Base-by-base conservation (phyloP, 1,140 invertebrate genomes). In the Acromyrmex charruanus region DNA sequence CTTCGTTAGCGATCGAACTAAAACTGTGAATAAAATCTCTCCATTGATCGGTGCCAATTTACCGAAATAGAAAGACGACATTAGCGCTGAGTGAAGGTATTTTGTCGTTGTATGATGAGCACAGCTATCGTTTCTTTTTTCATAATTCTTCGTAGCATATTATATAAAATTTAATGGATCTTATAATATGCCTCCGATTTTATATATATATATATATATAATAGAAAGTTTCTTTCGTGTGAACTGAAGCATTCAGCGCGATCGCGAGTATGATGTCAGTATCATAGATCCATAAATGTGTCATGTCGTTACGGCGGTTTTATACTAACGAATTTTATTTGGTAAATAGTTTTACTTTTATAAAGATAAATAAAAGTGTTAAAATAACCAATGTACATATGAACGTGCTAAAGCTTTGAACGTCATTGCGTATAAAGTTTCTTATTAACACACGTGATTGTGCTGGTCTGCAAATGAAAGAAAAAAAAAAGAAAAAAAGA, bases 301-400 rank as follows among this genome's bases (percentile, higher is more conserved):
- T 90, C 77, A 75, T 84, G 80, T 84, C 25, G 69, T 84, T 93
- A 89, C 74, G 77, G 84, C 89, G 77, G 77, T 93, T 94, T 92
- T 94, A 88, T 94, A 94, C 89, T 93, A 93, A 90, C 84, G 86
- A 90, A 88, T 93, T 89, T 91, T 91, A 89, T 94, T 93, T 93
- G 88, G 91, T 89, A 86, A 92, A 93, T 94, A 94, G 89, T 93
- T 92, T 93, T 93, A 93, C 89, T 93, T 94, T 94, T 94, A 93
- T 94, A 89, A 88, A 77, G 85, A 89, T 89, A 86, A 89, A 87
- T 90, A 77, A 89, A 91, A 82, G 79, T 71, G 69, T 69, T 86
- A 39, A 59, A 85, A 89, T 87, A 85, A 91, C 68, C 49, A 91
- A 88, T 94, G 91, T 93, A 92, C 84, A 93, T 94, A 90, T 80